Evolutionary conservation across 2,113 vertebrate species (phyloP).

Genomic region (Anolis sagrei): DNA sequence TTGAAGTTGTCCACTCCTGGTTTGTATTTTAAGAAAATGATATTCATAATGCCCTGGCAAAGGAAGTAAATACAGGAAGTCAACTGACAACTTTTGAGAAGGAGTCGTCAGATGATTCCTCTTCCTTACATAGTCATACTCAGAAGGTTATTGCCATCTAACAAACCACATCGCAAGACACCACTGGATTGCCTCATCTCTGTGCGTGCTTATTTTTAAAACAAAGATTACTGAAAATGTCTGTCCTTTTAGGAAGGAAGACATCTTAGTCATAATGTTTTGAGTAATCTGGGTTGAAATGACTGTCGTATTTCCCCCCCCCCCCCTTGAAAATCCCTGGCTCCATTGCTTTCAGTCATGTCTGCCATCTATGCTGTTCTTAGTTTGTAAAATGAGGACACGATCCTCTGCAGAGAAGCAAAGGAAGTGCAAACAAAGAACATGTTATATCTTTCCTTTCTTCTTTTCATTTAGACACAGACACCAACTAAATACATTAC

Average conservation of each 20-base stretch:
- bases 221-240: not conserved
- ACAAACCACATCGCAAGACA: not conserved
- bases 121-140: not conserved
- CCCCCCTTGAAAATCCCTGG: too few species aligned
- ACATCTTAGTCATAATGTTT: not conserved
- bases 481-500: too few species aligned
- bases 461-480: too few species aligned
- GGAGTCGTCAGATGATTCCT: not conserved
- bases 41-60: not conserved
- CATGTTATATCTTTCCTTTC: not conserved
- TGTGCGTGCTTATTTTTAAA: not conserved
- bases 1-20: too few species aligned
- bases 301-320: too few species aligned
- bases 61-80: not conserved
- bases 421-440: not conserved
- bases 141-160: not conserved
- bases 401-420: not conserved
- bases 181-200: not conserved
- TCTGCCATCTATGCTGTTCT: not conserved
- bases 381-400: not conserved
- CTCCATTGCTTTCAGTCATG: too few species aligned
- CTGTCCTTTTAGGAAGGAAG: not conserved
- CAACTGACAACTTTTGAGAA: not conserved
- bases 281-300: not conserved
- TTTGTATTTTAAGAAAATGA: not conserved